phyloP scores from a whole-genome alignment of 2,113 vertebrate species.

The Pelusios castaneus region DNA sequence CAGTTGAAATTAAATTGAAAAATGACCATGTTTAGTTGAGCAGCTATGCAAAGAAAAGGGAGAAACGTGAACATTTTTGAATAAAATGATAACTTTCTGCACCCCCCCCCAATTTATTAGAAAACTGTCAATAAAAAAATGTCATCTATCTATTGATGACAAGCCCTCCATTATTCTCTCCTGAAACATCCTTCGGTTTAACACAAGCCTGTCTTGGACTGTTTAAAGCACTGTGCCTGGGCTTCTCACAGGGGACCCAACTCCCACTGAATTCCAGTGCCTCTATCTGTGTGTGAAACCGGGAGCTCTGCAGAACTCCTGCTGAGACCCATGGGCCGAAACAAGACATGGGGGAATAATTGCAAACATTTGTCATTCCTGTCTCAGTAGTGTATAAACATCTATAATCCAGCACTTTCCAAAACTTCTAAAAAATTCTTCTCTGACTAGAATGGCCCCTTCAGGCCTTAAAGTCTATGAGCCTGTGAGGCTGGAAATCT shows the following conservation, averaged over 20 bases:
- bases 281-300: not conserved
- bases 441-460: not conserved
- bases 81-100: not conserved
- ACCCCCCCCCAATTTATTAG: constrained; percentile 44
- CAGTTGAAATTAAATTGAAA: no score
- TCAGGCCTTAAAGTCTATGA: not conserved
- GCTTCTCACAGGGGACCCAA: constrained; percentile 54
- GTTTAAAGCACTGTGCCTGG: not conserved
- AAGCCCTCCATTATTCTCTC: constrained; percentile 38
- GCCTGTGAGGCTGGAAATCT: not conserved
- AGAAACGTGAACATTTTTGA: not conserved
- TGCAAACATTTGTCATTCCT: not conserved
- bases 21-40: not conserved
- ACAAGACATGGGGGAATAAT: not conserved
- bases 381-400: not conserved
- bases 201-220: not conserved
- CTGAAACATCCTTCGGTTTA: not conserved
- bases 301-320: not conserved
- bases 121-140: constrained; percentile 53
- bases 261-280: constrained; percentile 65
- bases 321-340: not conserved
- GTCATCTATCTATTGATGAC: constrained; percentile 54
- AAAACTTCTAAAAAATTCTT: not conserved
- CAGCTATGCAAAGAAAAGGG: not conserved
- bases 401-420: not conserved